Percentiles rank a stretch among this genome's conserved stretches.
Conservation (phyloP, 2,113 vertebrate species). For the Megalops atlanticus region DNA sequence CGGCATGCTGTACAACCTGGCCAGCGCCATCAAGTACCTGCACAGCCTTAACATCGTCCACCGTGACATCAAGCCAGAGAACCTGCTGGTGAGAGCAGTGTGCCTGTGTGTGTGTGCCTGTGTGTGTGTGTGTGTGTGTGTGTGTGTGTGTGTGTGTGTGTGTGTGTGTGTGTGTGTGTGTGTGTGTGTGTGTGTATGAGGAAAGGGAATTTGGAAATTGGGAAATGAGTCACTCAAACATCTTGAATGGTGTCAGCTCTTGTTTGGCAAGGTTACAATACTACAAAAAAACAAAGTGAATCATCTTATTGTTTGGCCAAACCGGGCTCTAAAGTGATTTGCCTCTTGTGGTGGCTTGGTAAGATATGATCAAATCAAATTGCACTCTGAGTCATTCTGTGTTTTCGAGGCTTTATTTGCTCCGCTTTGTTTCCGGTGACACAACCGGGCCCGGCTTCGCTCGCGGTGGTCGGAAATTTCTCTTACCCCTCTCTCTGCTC, state of each 20-base stretch:
- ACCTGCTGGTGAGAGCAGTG: slow-evolving; percentile 83
- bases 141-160: not conserved
- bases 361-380: not conserved
- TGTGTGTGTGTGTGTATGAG: not conserved
- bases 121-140: not conserved
- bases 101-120: not conserved
- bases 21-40: slow-evolving; percentile 96
- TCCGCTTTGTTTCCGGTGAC: not conserved
- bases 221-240: not conserved
- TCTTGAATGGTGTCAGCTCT: not conserved
- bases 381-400: not conserved
- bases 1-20: slow-evolving; percentile 95
- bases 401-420: not conserved
- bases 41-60: slow-evolving; percentile 95
- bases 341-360: not conserved
- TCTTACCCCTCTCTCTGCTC: not conserved
- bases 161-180: not conserved
- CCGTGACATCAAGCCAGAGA: slow-evolving; percentile 97
- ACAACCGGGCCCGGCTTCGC: not conserved
- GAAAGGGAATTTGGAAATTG: not conserved
- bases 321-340: not conserved
- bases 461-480: not conserved
- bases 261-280: not conserved
- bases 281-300: not conserved
- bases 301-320: not conserved